A percentile compares a stretch with the other conserved stretches of the same genome.
Evolutionary conservation across 2,888 invertebrate species (phyloP).

Genomic region (Leptodirus hochenwartii): DNA sequence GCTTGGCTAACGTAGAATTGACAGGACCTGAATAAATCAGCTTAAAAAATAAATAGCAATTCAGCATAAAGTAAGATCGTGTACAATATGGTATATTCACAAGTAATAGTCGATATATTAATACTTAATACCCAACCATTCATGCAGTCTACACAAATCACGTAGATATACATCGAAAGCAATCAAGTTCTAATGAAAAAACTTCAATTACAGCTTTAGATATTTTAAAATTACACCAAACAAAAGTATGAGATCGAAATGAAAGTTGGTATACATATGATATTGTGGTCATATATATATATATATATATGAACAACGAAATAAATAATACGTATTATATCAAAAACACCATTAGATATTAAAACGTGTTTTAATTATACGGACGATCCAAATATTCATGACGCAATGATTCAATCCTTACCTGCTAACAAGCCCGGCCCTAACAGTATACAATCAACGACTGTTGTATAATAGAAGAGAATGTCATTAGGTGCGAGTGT

Average conservation of each 20-base stretch:
- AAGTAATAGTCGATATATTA: no score
- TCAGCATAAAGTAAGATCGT: no score
- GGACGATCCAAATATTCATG: constrained; percentile 16
- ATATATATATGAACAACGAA: no score
- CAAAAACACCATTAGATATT: constrained; percentile 4
- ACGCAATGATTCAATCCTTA: constrained; percentile 20
- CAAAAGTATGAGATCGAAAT: constrained; percentile 5
- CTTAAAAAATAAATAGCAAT: no score
- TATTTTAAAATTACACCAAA: constrained; percentile 8
- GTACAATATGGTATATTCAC: no score
- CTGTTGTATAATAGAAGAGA: constrained; percentile 4
- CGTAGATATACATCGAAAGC: constrained; percentile 16
- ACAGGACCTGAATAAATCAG: no score
- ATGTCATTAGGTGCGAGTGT: no score
- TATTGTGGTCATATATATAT: no score
- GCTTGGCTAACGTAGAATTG: no score
- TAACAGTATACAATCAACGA: constrained; percentile 1
- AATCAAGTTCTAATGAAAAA: no score
- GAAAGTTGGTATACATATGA: constrained; percentile 4
- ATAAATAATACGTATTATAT: constrained; percentile 6
- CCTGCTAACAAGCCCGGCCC: constrained; percentile 22
- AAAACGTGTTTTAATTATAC: neutral
- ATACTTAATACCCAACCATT: no score
- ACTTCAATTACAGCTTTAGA: constrained; percentile 24
- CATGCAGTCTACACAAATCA: no score